Evolutionary conservation across 2,113 vertebrate species (phyloP), one percentile per base, ranked within the genome.

Genomic region (Datnioides undecimradiatus): DNA sequence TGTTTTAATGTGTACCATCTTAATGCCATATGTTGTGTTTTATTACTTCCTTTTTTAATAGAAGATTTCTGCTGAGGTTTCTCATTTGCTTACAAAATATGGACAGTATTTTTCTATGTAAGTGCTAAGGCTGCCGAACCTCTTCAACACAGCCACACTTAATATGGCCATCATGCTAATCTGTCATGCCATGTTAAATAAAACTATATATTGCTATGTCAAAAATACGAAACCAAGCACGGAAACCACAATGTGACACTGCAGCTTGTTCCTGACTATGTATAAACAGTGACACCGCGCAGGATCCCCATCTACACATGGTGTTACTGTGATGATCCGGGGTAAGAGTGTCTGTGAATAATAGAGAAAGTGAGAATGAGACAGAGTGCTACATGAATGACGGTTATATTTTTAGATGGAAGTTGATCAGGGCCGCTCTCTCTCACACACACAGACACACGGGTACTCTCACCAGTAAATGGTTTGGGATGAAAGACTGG

Each of bases 391-490:
- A 81, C 74, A 71, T 85, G 70, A 81, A 81, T 54, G 58, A 65
- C 46, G 46, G 8, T 29, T 67, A 57, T 87, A 88, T 85, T 83
- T 84, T 76, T 84, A 85, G 76, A 58, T 5, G 10, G 13, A 33
- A 65, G 64, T 64, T 72, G 48, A 80, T 64, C 76, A 55, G 10
- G 65, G 23, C 36, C 23, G 21, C 48, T 46, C 38, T 60, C 51
- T 36, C 36, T 40, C 41, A 12, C n/a, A 9, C 45, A 13, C 36
- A 33, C 52, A 54, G 55, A 40, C 57, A 29, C n/a, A 13, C 25
- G 66, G 0, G 72, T 11, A 2, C 38, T 68, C 33, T 55, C 34
- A 67, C 33, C 3, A 45, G 14, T 51, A 27, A 19, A 41, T 49
- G 27, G 11, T 45, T 54, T 54, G 25, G 45, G 51, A 51, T 46